Evolutionary conservation across 2,797 vertebrate genomes (phyloP), one percentile per base, ranked within the genome.

Genomic region (Myotis myotis): DNA sequence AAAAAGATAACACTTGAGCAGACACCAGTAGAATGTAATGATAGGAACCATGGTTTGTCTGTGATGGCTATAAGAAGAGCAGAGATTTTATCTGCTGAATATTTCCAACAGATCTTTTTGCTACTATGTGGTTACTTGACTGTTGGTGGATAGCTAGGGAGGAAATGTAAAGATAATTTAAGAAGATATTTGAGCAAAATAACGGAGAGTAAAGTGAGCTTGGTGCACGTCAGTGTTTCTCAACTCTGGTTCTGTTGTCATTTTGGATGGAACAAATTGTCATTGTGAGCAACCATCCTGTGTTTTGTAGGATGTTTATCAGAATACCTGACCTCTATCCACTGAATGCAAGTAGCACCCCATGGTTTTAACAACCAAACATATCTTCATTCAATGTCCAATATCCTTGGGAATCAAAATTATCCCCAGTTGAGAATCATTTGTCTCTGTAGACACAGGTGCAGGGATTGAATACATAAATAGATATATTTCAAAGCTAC

Each of bases 401-500:
- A 16, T 82, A 64, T 36, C 10, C 11, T 23, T 49, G 5, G 3
- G 41, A 28, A 62, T 25, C 2, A 75, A 72, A 87, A 57, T 49
- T 2, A 41, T 17, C 20, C 11, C 13, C 1, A 22, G 1, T 1
- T 60, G 64, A 80, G 22, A 80, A 57, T 1, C 3, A 12, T 6
- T 64, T 36, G 19, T 88, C 13, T 93, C 66, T 10, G 3, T 22
- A 55, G 19, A 78, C 49, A 25, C 16, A 60, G 30, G 9, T 15
- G 22, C 79, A 36, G 23, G 9, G 25, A 51, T 76, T 70, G 5
- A 57, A 84, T 76, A 25, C 44, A 17, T 60, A 74, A 78, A 70
- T 36, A 72, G n/a, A 44, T 36, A 30, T 25, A 41, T 53, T 84
- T 95, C 38, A 93, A 80, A 87, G 13, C 51, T 76, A 91, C 68